A percentile compares a stretch with the other conserved stretches of the same genome.
Conservation (phyloP, 2,113 vertebrate genomes). For the Nothocercus julius region DNA sequence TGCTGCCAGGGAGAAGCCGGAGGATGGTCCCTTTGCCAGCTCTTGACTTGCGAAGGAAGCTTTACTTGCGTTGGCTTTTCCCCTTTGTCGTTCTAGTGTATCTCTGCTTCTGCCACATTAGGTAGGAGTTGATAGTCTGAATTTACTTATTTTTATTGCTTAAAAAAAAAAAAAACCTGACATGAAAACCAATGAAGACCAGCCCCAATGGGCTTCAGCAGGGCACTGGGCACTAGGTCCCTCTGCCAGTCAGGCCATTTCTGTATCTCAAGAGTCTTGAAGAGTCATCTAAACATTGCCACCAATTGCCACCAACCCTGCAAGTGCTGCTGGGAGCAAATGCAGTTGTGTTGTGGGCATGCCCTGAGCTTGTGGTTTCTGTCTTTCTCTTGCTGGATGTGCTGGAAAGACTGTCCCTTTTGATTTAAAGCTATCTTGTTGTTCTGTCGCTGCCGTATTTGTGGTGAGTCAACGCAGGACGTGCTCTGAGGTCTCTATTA, state of each 20-base stretch:
- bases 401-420: not conserved
- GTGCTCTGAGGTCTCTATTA: fast-evolving
- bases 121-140: not conserved
- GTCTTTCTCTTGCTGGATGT: not conserved
- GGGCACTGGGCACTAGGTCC: not conserved
- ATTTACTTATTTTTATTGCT: not conserved
- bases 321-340: not conserved
- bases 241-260: not conserved
- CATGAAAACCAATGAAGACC: not conserved
- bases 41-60: not conserved
- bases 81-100: not conserved
- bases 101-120: not conserved
- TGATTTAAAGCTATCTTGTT: not conserved
- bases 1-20: not conserved
- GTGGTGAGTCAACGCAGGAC: not conserved
- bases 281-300: not conserved
- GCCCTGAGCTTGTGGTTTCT: not conserved
- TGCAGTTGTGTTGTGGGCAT: fast-evolving
- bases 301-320: not conserved
- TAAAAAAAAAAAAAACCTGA: not conserved
- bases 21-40: not conserved
- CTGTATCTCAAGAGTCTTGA: not conserved
- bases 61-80: not conserved
- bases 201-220: fast-evolving
- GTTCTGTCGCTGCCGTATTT: fast-evolving